Percentiles rank a stretch among this genome's conserved stretches.
Conservation (phyloP, 2,113 vertebrate genomes). For the Anolis sagrei region DNA sequence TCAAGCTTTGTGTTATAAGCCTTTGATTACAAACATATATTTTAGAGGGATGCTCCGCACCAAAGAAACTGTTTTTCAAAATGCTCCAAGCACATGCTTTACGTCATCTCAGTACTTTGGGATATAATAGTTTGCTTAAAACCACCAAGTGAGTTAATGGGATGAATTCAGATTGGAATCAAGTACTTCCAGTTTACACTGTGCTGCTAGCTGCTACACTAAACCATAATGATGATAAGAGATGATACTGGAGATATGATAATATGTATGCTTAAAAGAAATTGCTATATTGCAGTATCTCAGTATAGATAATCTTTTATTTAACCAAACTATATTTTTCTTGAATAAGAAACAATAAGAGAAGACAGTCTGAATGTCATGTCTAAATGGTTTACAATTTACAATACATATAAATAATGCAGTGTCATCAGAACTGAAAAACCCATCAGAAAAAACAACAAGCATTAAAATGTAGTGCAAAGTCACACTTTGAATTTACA, state of each 20-base stretch:
- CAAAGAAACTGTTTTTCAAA: not conserved
- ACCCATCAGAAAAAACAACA: not conserved
- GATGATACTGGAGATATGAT: not conserved
- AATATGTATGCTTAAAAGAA: not conserved
- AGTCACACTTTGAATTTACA: conserved; percentile 3
- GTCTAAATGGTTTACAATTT: conserved; percentile 13
- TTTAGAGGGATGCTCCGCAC: not conserved
- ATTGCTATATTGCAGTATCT: not conserved
- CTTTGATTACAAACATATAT: not conserved
- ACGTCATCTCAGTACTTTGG: too few species aligned
- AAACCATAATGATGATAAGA: not conserved
- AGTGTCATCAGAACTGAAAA: not conserved
- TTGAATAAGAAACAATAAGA: conserved; percentile 4
- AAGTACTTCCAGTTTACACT: too few species aligned
- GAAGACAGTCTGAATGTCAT: conserved; percentile 11
- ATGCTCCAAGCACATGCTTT: not conserved
- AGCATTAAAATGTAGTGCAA: not conserved
- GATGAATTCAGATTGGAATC: not conserved
- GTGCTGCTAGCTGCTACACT: too few species aligned
- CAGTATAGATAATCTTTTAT: not conserved
- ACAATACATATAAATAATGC: conserved; percentile 8
- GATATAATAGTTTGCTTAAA: not conserved
- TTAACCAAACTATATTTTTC: not conserved
- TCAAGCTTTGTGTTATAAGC: not conserved
- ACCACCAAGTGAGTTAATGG: not conserved